Conservation (phyloP, 2,113 vertebrate genomes). For the Tilapia sparmanii region DNA sequence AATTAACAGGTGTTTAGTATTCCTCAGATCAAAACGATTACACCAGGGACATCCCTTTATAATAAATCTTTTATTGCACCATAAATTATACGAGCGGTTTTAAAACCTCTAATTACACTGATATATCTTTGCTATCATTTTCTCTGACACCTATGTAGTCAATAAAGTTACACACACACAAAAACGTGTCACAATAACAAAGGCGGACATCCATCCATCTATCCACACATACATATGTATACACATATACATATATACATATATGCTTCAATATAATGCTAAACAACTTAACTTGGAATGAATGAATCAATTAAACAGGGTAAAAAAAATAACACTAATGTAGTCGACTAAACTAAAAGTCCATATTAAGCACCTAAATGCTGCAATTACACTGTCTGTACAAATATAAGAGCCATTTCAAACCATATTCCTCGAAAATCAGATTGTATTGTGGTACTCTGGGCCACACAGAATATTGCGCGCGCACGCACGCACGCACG, state of each 20-base stretch:
- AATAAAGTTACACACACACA: not conserved
- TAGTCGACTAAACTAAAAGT: not conserved
- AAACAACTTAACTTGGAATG: not conserved
- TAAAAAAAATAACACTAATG: accelerated
- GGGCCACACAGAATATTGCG: not conserved
- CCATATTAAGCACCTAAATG: not conserved
- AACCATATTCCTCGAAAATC: not conserved
- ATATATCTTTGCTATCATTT: not conserved
- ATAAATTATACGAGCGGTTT: not conserved
- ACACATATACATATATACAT: not conserved
- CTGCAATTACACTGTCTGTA: not conserved
- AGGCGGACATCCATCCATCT: not conserved
- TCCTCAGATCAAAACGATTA: not conserved
- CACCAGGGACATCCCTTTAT: not conserved
- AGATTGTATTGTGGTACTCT: not conserved
- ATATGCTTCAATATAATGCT: not conserved
- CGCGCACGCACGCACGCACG: too few relatives aligned
- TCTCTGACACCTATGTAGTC: not conserved
- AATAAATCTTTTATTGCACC: not conserved
- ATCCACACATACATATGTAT: not conserved
- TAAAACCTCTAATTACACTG: not conserved
- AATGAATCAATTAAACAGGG: not conserved
- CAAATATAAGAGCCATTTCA: not conserved
- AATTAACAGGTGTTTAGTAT: not conserved
- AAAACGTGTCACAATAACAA: not conserved